A percentile compares a stretch with the other conserved stretches of the same genome.
phyloP scores from a whole-genome alignment of 2,888 invertebrate genomes.

The Saturnia pavonia region DNA sequence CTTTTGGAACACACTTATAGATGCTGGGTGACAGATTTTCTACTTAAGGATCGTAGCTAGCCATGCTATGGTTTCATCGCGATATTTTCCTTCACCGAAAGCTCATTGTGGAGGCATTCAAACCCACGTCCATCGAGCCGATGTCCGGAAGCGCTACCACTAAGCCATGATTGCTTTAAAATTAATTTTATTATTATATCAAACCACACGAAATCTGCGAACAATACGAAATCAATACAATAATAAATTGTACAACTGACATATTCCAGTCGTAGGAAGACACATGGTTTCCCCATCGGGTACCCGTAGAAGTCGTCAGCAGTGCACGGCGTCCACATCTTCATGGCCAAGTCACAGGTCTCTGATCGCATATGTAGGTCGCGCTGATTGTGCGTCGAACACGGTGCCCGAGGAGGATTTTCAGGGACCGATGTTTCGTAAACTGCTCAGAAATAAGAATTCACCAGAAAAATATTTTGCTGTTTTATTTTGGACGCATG shows the following conservation, averaged over 20 bases:
- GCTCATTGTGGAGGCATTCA: neutral
- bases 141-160: no score
- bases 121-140: no score
- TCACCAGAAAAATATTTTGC: neutral
- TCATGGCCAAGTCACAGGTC: constrained; percentile 63
- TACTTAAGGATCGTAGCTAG: neutral
- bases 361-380: constrained; percentile 59
- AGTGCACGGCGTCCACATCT: constrained; percentile 81
- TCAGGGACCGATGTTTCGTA: constrained; percentile 72
- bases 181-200: neutral
- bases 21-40: neutral
- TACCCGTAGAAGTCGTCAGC: constrained; percentile 87
- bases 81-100: neutral
- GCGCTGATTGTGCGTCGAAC: constrained; percentile 58
- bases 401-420: constrained; percentile 69
- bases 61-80: neutral
- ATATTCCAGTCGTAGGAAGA: constrained; percentile 88
- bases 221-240: no score
- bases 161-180: neutral
- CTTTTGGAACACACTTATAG: neutral
- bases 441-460: constrained; percentile 36
- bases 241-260: constrained; percentile 43
- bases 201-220: no score
- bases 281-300: constrained; percentile 87
- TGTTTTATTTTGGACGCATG: neutral